Evolutionary conservation across 2,113 vertebrate species (phyloP), one percentile per base, ranked within the genome.

Genomic region (Ptyas mucosa): DNA sequence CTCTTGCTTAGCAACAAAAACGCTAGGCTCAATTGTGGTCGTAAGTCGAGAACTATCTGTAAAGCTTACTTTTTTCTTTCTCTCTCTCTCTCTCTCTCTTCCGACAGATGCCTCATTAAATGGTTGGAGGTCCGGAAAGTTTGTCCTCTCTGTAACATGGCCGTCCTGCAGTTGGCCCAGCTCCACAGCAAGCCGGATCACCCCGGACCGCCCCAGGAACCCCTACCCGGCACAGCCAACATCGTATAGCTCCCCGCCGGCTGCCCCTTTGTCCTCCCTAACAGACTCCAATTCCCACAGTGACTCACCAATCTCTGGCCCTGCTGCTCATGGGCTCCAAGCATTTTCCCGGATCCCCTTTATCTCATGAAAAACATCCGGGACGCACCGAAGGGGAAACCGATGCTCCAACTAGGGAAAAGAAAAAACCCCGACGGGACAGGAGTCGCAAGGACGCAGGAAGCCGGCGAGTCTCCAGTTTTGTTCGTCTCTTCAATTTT

Each of bases 71-170:
- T 29, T 12, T 64, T 8, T 57, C 55, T 92, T 2, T 29, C 14
- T 61, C 55, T 58, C 2, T 24, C 55, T 23, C 2, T 58, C n/a
- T 92, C 1, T 34, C 11, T 64, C 91, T 8, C 92, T 39, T 0
- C 51, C 93, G 58, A 1, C 97, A 99, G 99, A 98, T 99, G 99
- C 98, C 99, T 99, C 98, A 99, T 99, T 96, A 99, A 99, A 95
- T 99, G 99, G 99, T 96, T 99, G 98, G 99, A 99, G 97, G 99
- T 99, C 95, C 98, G 99, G 87, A 99, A 99, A 96, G 99, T 99
- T 81, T 99, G 99, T 94, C 99, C 99, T 0, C 97, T 99, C 81
- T 99, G 99, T 97, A 99, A 99, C 98, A 99, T 99, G 98, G 99
- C 99, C 0, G 99, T 99, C 92, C 96, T 99, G 91, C 99, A 99